Conservation (phyloP, 2,797 vertebrate species). For the Stomatorhinus walkeri region DNA sequence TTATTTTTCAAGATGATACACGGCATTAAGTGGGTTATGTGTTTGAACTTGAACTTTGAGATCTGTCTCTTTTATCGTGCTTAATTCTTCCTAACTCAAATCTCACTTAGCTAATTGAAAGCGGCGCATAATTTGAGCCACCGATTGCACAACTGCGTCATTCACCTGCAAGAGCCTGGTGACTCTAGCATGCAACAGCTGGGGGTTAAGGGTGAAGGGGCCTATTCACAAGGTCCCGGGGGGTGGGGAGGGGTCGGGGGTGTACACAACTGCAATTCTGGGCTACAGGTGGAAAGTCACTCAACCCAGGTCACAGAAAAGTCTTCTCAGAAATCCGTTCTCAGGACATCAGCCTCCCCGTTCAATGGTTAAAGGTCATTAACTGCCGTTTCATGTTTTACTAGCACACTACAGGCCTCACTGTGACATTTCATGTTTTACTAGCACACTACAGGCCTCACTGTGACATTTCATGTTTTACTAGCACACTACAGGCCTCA, state of each 20-base stretch:
- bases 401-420: background rate
- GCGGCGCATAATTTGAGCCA: slow-evolving; percentile 11
- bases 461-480: background rate
- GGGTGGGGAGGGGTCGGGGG: background rate
- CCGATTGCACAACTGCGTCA: background rate
- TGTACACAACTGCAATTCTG: background rate
- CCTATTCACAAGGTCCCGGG: background rate
- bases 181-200: background rate
- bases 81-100: slow-evolving; percentile 21
- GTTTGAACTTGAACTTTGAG: slow-evolving; percentile 34
- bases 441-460: background rate
- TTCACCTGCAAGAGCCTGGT: slow-evolving; percentile 5
- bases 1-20: slow-evolving; percentile 48
- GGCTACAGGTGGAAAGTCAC: background rate
- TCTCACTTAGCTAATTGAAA: slow-evolving; percentile 18
- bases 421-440: background rate
- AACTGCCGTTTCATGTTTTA: background rate
- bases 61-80: background rate
- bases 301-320: background rate
- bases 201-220: background rate
- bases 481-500: too few species aligned
- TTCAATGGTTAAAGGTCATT: background rate
- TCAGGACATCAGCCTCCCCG: background rate
- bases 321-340: background rate
- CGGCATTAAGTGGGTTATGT: slow-evolving; percentile 33